Base-by-base conservation (phyloP, 2,888 invertebrate genomes). In the Carabus problematicus region DNA sequence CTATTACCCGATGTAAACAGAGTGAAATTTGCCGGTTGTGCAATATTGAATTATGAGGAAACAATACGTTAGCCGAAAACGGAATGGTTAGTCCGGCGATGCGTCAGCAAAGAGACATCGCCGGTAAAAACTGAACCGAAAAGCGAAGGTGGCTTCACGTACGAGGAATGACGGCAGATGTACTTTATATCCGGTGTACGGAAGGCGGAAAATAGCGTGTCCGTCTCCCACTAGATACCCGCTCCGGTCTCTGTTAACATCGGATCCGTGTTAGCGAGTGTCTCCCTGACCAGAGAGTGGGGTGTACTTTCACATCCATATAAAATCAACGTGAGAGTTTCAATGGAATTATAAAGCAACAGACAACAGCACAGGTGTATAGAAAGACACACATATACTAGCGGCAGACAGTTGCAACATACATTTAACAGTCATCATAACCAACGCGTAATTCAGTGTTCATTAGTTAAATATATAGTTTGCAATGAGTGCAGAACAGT, bases 221-320 rank as follows among this genome's bases (percentile, higher is more conserved):
- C 52, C 40, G 49, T 56, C 66, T 64, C 66, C 66, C 66, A 66
- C 66, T 66, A 39, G 39, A 12, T 18, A 8, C 29, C 29, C 18
- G 39, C 19, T 56, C 56, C 29, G 56, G 56, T 45, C 56, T n/a
- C 56, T 56, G 56, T 43, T 60, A 52, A 14, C 42, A 59, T 39
- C 60, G 42, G 42, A 60, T 67, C 67, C 67, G 67, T 60, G 67
- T 60, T 78, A 77, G 77, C 75, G 39, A 75, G 74, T 74, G 56
- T 47, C 47, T 47, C 72, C 72, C 64, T 72, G 72, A 71, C 71
- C 62, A 74, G 74, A 78, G 79, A 79, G 81, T 77, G 80, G 81
- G 79, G 78, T 74, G 60, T 80, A 82, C 82, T 82, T 82, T 82
- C 82, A 81, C 82, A 79, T 79, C 79, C 77, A 79, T 81, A 81